Percentiles rank a stretch among this genome's conserved stretches.
Conservation (phyloP, 2,888 invertebrate genomes). For the Pollenia amentaria region DNA sequence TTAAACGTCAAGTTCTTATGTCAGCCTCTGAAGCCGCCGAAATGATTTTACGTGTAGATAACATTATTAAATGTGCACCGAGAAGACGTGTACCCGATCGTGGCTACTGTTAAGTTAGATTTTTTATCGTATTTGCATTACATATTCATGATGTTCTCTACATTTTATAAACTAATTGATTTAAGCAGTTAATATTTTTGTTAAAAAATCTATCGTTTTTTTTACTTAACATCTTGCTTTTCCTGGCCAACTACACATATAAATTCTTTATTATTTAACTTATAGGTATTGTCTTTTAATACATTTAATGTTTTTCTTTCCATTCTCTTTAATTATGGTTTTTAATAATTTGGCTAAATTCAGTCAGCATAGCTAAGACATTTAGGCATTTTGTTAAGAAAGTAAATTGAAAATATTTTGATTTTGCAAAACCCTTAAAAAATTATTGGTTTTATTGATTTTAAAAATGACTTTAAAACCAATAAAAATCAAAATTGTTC, state of each 20-base stretch:
- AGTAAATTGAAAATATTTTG: background rate
- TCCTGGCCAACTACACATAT: conserved; percentile 8
- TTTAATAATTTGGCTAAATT: conserved; percentile 16
- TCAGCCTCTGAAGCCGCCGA: conserved; percentile 99
- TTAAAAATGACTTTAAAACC: background rate
- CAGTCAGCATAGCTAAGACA: conserved; percentile 31
- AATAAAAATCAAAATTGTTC: conserved; percentile 22
- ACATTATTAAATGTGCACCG: conserved; percentile 97
- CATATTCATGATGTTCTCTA: conserved; percentile 44
- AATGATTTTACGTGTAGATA: conserved; percentile 99
- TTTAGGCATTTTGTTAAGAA: conserved; percentile 25
- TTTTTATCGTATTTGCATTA: conserved; percentile 32
- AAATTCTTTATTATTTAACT: conserved; percentile 15
- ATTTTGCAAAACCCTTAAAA: conserved; percentile 8
- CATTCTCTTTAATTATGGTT: background rate
- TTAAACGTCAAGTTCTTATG: conserved; percentile 97
- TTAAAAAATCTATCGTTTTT: conserved; percentile 22
- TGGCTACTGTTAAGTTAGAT: conserved; percentile 85
- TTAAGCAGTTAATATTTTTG: conserved; percentile 40
- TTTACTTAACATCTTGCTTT: conserved; percentile 42
- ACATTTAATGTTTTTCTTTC: conserved; percentile 23
- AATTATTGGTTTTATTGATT: background rate
- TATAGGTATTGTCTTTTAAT: conserved; percentile 16
- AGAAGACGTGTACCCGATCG: conserved; percentile 94
- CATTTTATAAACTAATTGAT: conserved; percentile 47